Evolutionary conservation across 1,140 invertebrate genomes (phyloP).

Genomic region (Cyrtorhinus lividipennis): DNA sequence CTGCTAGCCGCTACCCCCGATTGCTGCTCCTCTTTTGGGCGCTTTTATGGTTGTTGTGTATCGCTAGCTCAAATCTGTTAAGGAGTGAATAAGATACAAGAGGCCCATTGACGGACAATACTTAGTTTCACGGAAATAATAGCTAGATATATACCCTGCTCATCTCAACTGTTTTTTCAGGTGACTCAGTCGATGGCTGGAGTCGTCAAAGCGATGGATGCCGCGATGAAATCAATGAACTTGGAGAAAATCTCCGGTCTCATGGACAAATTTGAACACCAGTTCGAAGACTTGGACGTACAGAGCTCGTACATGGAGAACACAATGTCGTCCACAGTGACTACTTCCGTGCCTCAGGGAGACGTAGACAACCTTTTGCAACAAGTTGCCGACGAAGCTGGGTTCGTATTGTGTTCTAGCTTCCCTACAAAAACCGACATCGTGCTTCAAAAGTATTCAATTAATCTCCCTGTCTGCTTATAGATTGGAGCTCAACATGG

Average conservation of each 20-base stretch:
- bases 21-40: too few species aligned
- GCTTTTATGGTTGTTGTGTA: too few species aligned
- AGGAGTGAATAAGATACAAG: too few species aligned
- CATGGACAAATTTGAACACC: constrained; percentile 99
- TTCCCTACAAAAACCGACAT: too few species aligned
- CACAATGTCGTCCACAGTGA: constrained; percentile 96
- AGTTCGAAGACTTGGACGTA: constrained; percentile 99
- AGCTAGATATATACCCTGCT: too few species aligned
- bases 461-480: too few species aligned
- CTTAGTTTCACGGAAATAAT: too few species aligned
- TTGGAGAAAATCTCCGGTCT: constrained; percentile 93
- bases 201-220: constrained; percentile 98
- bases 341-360: constrained; percentile 87
- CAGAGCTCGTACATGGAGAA: constrained; percentile 98
- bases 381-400: constrained; percentile 97
- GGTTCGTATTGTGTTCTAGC: constrained; percentile 46
- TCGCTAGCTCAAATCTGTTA: too few species aligned
- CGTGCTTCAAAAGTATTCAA: too few species aligned
- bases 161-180: too few species aligned
- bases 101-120: too few species aligned
- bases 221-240: constrained; percentile 99
- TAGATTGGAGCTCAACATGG: constrained; percentile 92
- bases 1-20: too few species aligned
- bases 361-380: constrained; percentile 92
- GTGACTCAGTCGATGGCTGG: constrained; percentile 75